phyloP scores from a whole-genome alignment of 2,113 vertebrate species.

The Meriones unguiculatus region DNA sequence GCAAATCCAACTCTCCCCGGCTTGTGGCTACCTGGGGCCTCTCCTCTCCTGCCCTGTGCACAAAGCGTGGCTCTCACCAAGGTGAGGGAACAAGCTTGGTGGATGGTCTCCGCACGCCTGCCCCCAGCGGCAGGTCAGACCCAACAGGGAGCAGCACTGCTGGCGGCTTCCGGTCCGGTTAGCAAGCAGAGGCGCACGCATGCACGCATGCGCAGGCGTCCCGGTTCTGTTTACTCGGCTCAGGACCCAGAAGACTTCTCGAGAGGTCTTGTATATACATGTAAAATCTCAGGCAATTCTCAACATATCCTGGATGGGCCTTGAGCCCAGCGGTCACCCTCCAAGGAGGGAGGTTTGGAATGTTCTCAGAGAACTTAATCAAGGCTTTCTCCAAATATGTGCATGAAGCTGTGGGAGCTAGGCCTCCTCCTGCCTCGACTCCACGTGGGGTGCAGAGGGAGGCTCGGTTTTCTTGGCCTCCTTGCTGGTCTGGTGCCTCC shows the following conservation, averaged over 20 bases:
- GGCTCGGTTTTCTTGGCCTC: constrained; percentile 49
- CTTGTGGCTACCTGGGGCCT: not conserved
- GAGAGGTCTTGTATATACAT: constrained; percentile 48
- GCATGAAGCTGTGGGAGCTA: not conserved
- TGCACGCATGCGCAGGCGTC: too few relatives aligned
- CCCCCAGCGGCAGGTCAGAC: not conserved
- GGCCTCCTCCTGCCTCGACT: not conserved
- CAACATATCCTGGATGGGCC: constrained; percentile 33
- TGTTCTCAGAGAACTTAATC: constrained; percentile 53
- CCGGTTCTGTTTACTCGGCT: constrained; percentile 48
- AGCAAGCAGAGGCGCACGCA: not conserved
- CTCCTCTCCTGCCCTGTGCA: not conserved
- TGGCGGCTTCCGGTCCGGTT: not conserved
- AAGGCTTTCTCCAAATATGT: constrained; percentile 70
- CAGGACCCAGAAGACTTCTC: constrained; percentile 31
- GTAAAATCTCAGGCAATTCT: not conserved
- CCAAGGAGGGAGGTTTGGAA: constrained; percentile 50
- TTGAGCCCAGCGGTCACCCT: constrained; percentile 44
- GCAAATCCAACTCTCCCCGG: not conserved
- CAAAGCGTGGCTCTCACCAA: not conserved
- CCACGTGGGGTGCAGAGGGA: not conserved
- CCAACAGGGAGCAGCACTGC: not conserved
- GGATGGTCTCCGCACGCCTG: not conserved
- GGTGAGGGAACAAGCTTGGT: not conserved
- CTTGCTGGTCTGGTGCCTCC: not conserved